Base-by-base conservation (phyloP, 2,113 vertebrate species). In the Noturus placidus region DNA sequence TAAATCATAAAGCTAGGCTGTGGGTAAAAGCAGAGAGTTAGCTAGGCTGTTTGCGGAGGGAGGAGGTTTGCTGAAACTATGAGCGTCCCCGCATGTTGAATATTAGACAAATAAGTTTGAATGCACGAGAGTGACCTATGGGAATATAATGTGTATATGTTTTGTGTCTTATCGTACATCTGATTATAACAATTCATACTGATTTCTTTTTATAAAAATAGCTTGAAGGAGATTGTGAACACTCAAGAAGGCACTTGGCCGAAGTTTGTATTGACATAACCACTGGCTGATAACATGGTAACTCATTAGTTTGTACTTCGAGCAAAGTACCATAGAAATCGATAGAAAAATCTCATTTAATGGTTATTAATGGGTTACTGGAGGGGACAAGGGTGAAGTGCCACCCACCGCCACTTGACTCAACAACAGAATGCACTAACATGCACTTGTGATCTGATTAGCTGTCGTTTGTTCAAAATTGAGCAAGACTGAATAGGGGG, bases 231-330 rank as follows among this genome's bases (percentile, higher is more conserved):
- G 82, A 54, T 78, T 74, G 52, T 33, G 86, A 63, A 81, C 65
- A 69, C 46, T 84, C 33, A n/a, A 80, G 61, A 87, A 56, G 89
- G 83, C 79, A 54, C 56, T 81, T 84, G 57, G 42, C 81, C 19
- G 35, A 87, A 76, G 33, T 81, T 88, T 82, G 83, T 88, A 76
- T 88, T 90, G 82, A 88, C 77, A 82, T 52, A 88, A 87, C 61
- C 52, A n/a, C 46, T 76, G 86, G 65, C 90, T 82, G 85, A 89
- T 91, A 88, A 89, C 79, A 72, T 57, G 85, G 88, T 89, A 83
- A 91, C 87, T 85, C 87, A 91, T 89, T 91, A 89, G 33, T 81
- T 72, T 87, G 85, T 63, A 82, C 84, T 91, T 88, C 52, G 87
- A 87, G 76, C 88, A 77, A 82, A 89, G 85, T 67, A 65, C 50